These are phyloP conservation scores for Hydrochoerus hydrochaeris DNA, from an alignment of 2,113 vertebrate species.

Conservation along the genomic window DNA sequence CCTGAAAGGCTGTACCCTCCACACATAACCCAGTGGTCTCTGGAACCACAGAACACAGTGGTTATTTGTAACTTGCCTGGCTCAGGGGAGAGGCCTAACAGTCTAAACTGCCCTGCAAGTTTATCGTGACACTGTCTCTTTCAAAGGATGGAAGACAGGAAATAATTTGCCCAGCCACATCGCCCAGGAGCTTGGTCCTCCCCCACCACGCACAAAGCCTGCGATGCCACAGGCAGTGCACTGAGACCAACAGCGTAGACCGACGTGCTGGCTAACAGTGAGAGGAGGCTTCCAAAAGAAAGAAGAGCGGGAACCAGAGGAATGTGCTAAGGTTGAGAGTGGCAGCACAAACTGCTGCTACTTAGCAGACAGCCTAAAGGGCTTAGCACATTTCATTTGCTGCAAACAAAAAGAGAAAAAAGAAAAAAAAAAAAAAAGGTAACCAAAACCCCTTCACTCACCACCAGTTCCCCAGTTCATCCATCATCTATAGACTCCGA, in stretches of 20 bases:
- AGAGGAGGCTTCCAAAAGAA: neutral
- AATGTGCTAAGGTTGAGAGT: neutral
- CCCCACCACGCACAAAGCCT: neutral
- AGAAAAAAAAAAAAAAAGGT: neutral
- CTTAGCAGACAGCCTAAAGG: neutral
- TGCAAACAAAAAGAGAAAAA: neutral
- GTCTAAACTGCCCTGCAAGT: neutral
- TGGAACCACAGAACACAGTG: neutral
- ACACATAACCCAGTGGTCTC: neutral
- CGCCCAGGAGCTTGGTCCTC: neutral
- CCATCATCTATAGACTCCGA: slow-evolving; percentile 8
- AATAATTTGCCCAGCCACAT: fast-evolving
- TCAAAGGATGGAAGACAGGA: neutral
- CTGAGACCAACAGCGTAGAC: too few relatives aligned
- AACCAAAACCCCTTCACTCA: neutral
- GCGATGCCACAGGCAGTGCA: neutral
- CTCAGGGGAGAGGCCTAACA: neutral
- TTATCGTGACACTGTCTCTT: neutral
- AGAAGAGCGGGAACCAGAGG: neutral
- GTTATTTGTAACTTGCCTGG: neutral
- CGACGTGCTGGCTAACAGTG: neutral
- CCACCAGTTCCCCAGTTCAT: neutral
- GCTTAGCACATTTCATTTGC: slow-evolving; percentile 32
- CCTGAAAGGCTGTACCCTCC: neutral
- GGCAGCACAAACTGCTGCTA: neutral